Base-by-base conservation (phyloP, 2,797 vertebrate genomes). In the Eulemur mongoz region DNA sequence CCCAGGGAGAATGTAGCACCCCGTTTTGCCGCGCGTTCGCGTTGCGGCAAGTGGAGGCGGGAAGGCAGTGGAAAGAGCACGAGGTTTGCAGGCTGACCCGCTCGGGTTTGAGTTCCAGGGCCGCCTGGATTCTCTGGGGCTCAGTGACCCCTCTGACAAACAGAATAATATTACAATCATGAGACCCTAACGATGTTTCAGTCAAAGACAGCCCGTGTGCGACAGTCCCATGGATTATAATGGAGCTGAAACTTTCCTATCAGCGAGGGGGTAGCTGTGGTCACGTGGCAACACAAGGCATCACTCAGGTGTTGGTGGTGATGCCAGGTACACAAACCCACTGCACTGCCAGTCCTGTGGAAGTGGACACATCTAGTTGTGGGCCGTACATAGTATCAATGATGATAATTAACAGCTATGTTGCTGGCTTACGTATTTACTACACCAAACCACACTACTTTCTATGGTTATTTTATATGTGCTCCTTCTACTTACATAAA, bases 1-100 rank as follows among this genome's bases (percentile, higher is more conserved):
- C 54, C 10, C 20, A 4, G 54, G 20, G 23, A 32, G 6, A 38
- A 32, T 0, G 17, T 59, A 52, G 25, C 1, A 2, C 6, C 1
- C 12, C 13, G 4, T 35, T 48, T 32, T 23, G 59, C 43, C 20
- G 6, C 2, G 0, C 2, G 13, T 63, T 27, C 57, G 32, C 2
- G 0, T 69, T 82, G 7, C 1, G 20, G 54, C 73, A 20, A 83
- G 17, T 2, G 0, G 79, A 69, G 35, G 52, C 27, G 0, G 10
- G n/a, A 69, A 73, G 35, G 18, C 3, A 38, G 38, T 2, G 6
- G 76, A 10, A 59, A 76, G 30, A 73, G 38, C 0, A 0, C 0
- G 18, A 45, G 12, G 6, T 15, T 25, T 52, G 57, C 25, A 65
- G 50, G 67, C 48, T 20, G 7, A 17, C 0, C 1, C 14, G 38